Evolutionary conservation across 2,888 invertebrate species (phyloP).

Genomic region (Tolmerus cingulatus): DNA sequence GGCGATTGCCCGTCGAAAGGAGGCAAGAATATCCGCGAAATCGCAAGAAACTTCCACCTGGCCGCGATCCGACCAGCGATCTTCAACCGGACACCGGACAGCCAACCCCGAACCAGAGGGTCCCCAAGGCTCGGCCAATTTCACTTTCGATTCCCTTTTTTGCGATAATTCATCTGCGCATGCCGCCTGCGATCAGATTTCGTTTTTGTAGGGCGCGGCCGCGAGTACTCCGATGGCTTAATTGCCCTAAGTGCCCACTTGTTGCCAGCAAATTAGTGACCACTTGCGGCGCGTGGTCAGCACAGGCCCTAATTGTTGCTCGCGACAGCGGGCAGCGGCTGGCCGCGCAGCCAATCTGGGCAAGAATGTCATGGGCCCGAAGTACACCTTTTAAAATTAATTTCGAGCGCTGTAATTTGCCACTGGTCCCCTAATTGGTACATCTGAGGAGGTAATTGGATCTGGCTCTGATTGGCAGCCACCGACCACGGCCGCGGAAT

Average conservation of each 20-base stretch:
- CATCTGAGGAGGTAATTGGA: constrained; percentile 23
- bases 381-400: constrained; percentile 18
- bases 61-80: not conserved
- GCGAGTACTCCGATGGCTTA: constrained; percentile 1
- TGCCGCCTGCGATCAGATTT: constrained; percentile 19
- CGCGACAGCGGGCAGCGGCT: not conserved
- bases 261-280: constrained; percentile 18
- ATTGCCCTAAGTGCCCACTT: constrained; percentile 18
- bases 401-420: constrained; percentile 1
- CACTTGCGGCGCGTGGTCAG: constrained; percentile 21
- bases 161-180: constrained; percentile 9
- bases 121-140: not conserved
- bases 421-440: constrained; percentile 4
- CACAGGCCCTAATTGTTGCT: constrained; percentile 1
- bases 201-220: not conserved
- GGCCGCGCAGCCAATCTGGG: not conserved
- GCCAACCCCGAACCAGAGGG: not conserved
- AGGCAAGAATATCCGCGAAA: not conserved
- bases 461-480: not conserved
- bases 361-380: constrained; percentile 1
- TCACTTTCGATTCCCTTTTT: constrained; percentile 25
- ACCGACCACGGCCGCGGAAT: not conserved
- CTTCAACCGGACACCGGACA: not conserved
- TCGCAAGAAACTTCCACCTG: constrained; percentile 3
- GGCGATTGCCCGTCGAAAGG: not conserved